Conservation (phyloP, 2,113 vertebrate genomes). For the Gallinago media region DNA sequence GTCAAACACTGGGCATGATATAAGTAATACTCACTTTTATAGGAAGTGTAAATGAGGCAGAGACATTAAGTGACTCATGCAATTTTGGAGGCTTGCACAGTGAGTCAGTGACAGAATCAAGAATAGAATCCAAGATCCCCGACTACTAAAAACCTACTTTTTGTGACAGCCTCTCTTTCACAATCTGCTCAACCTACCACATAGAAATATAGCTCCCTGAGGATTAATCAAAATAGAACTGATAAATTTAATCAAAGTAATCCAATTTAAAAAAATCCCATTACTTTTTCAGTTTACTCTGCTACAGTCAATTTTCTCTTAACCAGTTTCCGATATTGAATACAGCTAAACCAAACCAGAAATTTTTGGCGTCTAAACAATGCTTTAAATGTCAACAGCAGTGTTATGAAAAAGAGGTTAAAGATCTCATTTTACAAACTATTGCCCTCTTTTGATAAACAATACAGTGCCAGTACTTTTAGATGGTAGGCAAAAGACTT, state of each 20-base stretch:
- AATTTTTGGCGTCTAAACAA: background rate
- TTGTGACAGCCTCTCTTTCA: background rate
- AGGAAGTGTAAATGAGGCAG: conserved; percentile 28
- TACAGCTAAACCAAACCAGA: background rate
- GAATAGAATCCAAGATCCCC: conserved; percentile 21
- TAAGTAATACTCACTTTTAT: background rate
- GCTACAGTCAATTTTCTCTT: background rate
- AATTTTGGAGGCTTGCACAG: background rate
- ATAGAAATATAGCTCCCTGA: background rate
- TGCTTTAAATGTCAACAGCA: background rate
- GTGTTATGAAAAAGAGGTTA: background rate
- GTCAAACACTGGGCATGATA: background rate
- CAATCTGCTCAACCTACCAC: background rate
- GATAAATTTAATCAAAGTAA: background rate
- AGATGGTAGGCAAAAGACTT: background rate
- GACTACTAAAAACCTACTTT: background rate
- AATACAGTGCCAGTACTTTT: background rate
- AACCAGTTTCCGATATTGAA: background rate
- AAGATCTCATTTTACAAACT: background rate
- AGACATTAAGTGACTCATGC: background rate
- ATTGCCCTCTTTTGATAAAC: background rate
- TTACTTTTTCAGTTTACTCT: background rate
- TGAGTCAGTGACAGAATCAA: conserved; percentile 12
- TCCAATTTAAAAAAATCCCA: background rate
- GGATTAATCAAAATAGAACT: background rate